Evolutionary conservation across 2,113 vertebrate species (phyloP).

Genomic region (Phainopepla nitens): DNA sequence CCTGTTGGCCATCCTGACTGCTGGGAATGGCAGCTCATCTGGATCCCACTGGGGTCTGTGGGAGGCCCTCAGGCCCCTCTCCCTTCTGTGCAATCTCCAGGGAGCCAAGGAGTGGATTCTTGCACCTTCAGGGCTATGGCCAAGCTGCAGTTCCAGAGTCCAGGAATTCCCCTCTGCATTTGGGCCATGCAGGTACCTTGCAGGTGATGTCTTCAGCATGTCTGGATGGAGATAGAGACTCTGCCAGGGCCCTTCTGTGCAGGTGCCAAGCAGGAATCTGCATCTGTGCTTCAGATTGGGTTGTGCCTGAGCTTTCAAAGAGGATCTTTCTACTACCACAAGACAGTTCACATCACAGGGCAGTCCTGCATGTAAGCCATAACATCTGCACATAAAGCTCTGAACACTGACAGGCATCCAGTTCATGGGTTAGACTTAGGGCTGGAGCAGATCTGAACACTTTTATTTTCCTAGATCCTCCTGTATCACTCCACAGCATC

Average conservation of each 20-base stretch:
- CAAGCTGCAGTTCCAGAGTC: neutral
- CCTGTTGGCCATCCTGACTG: neutral
- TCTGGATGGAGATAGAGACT: neutral
- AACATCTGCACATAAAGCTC: neutral
- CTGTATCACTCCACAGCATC: neutral
- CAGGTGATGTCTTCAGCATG: neutral
- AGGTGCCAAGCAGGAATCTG: neutral
- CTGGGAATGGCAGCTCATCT: neutral
- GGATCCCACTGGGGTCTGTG: neutral
- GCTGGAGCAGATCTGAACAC: neutral
- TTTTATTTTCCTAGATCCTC: neutral
- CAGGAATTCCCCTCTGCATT: neutral
- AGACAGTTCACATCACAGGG: neutral
- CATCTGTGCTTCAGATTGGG: neutral
- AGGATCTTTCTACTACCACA: neutral
- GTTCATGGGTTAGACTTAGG: neutral
- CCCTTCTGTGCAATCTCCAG: neutral
- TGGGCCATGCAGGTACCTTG: fast-evolving
- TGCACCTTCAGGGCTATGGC: neutral
- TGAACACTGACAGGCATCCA: neutral
- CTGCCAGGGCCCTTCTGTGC: neutral
- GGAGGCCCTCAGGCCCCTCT: neutral
- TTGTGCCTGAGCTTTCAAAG: neutral
- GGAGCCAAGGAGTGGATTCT: neutral
- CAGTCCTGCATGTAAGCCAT: neutral